A percentile compares a stretch with the other conserved stretches of the same genome.
Evolutionary conservation across 2,113 vertebrate genomes (phyloP).

Genomic region (Gopherus flavomarginatus): DNA sequence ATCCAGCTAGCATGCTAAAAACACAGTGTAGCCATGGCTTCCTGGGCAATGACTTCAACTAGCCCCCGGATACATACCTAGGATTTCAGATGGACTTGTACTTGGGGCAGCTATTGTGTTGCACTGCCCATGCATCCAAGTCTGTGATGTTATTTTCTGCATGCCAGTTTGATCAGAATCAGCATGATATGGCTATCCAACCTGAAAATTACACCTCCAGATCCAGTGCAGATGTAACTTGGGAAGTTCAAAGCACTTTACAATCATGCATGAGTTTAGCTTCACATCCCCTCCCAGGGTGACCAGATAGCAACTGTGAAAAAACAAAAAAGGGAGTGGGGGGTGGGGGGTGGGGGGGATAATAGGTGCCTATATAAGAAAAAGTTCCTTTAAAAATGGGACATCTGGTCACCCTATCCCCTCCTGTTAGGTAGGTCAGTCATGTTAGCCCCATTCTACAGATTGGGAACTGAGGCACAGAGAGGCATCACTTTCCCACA

Average conservation of each 20-base stretch:
- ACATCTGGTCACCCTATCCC: not conserved
- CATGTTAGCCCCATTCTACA: not conserved
- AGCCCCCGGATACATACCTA: not conserved
- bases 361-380: too few species aligned
- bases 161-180: not conserved
- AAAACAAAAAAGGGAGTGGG: too few species aligned
- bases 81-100: not conserved
- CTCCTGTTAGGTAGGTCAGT: not conserved
- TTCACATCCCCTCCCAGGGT: not conserved
- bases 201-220: not conserved
- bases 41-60: not conserved
- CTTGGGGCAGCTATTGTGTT: not conserved
- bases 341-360: too few species aligned
- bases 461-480: not conserved
- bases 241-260: not conserved
- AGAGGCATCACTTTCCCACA: not conserved
- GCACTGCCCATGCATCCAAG: not conserved
- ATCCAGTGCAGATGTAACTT: not conserved
- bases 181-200: not conserved
- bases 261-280: not conserved
- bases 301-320: too few species aligned
- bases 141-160: not conserved
- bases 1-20: not conserved
- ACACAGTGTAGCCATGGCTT: not conserved
- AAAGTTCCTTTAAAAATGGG: too few species aligned